phyloP scores from a whole-genome alignment of 2,888 invertebrate species.

The Malachius bipustulatus region DNA sequence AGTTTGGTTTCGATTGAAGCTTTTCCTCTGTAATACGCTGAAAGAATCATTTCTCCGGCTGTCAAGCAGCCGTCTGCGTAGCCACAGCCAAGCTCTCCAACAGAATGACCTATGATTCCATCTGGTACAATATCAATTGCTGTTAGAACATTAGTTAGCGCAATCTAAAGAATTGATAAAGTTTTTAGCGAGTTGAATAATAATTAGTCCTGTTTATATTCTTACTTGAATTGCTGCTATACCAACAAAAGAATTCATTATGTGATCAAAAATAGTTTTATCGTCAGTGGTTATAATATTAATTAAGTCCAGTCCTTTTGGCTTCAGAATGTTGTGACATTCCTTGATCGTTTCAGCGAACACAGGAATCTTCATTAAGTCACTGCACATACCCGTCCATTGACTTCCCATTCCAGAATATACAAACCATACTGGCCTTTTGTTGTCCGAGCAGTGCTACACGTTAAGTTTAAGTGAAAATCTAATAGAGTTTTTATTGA shows the following conservation, averaged over 20 bases:
- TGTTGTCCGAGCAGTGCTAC: slow-evolving; percentile 33
- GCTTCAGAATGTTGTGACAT: slow-evolving; percentile 44
- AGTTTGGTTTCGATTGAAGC: slow-evolving; percentile 59
- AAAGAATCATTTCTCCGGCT: slow-evolving; percentile 72
- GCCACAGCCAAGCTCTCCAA: slow-evolving; percentile 89
- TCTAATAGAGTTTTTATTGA: no score
- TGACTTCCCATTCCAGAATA: slow-evolving; percentile 69
- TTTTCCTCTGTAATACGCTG: slow-evolving; percentile 72
- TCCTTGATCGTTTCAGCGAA: slow-evolving; percentile 52
- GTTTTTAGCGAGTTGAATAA: slow-evolving; percentile 8
- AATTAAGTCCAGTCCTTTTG: slow-evolving; percentile 50
- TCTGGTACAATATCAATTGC: slow-evolving; percentile 51
- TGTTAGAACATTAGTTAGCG: slow-evolving; percentile 44
- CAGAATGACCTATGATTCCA: slow-evolving; percentile 77
- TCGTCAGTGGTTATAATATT: slow-evolving; percentile 47
- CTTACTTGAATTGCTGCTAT: slow-evolving; percentile 56
- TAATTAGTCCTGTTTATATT: not conserved
- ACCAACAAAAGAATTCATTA: slow-evolving; percentile 58
- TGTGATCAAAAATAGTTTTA: slow-evolving; percentile 47
- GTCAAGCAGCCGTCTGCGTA: slow-evolving; percentile 90
- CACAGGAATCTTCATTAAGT: slow-evolving; percentile 51
- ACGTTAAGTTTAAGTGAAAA: slow-evolving; percentile 18
- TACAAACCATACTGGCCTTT: slow-evolving; percentile 51
- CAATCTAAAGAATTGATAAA: slow-evolving; percentile 25
- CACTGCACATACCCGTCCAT: slow-evolving; percentile 57